phyloP scores from a whole-genome alignment of 2,888 invertebrate species.

The Leptinotarsa tumamoca region DNA sequence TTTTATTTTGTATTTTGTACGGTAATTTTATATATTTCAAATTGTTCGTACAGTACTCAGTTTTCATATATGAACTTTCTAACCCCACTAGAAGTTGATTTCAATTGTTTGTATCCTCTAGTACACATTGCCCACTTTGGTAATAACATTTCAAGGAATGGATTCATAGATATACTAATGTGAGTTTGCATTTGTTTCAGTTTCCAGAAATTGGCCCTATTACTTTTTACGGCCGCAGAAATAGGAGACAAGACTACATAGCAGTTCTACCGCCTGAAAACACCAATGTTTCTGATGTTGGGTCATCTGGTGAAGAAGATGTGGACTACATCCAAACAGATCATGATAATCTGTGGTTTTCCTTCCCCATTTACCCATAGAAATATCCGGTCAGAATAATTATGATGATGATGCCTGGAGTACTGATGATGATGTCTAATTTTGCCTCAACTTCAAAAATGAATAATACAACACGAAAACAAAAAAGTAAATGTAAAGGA shows the following conservation, averaged over 20 bases:
- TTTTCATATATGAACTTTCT: not conserved
- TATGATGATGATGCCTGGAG: not conserved
- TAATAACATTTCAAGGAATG: not conserved
- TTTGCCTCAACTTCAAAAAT: not conserved
- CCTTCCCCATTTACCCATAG: not conserved
- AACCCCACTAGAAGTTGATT: not conserved
- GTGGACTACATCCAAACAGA: too few relatives aligned
- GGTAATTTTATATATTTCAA: not conserved
- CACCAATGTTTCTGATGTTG: too few relatives aligned
- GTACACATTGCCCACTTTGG: not conserved
- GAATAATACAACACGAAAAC: too few relatives aligned
- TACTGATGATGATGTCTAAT: slow-evolving; percentile 5
- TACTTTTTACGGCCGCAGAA: too few relatives aligned
- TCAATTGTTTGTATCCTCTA: not conserved
- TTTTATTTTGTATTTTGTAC: not conserved
- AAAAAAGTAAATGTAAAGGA: too few relatives aligned
- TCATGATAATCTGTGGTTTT: too few relatives aligned
- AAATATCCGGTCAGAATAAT: not conserved
- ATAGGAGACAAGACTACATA: too few relatives aligned
- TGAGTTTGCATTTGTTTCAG: not conserved
- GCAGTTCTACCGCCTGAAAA: too few relatives aligned
- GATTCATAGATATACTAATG: not conserved
- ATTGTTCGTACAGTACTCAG: not conserved
- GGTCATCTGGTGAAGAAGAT: too few relatives aligned
- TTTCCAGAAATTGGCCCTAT: not conserved